Conservation (phyloP, 2,797 vertebrate species). For the Myotis findleyi region DNA sequence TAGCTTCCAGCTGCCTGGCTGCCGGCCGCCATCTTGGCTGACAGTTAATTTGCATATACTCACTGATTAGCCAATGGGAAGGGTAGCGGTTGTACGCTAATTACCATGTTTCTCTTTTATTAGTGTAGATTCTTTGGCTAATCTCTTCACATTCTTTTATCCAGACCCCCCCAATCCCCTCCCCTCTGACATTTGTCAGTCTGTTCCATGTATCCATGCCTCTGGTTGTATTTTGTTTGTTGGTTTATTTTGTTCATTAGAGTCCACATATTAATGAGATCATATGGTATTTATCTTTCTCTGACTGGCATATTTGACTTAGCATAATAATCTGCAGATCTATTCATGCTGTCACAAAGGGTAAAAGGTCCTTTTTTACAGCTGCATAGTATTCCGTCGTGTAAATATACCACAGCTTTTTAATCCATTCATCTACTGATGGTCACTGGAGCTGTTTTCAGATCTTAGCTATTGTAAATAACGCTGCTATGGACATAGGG, state of each 20-base stretch:
- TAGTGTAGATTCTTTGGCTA: no score
- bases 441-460: neutral
- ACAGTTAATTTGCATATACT: no score
- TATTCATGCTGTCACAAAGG: neutral
- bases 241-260: no score
- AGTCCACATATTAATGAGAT: neutral
- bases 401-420: neutral
- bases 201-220: neutral
- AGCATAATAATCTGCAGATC: neutral
- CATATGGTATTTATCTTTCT: neutral
- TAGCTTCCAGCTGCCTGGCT: no score
- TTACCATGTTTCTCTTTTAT: no score
- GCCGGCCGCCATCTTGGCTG: no score
- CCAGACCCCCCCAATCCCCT: neutral
- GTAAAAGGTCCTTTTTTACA: neutral
- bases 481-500: neutral
- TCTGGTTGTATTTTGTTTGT: no score
- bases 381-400: neutral
- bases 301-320: neutral
- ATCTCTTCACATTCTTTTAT: neutral
- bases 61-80: no score
- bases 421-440: neutral
- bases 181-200: neutral
- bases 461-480: neutral
- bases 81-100: no score